A percentile compares a stretch with the other conserved stretches of the same genome.
These are phyloP conservation scores for Oenanthe oenanthe DNA, from an alignment of 2,113 vertebrate species.

Conservation along the genomic window DNA sequence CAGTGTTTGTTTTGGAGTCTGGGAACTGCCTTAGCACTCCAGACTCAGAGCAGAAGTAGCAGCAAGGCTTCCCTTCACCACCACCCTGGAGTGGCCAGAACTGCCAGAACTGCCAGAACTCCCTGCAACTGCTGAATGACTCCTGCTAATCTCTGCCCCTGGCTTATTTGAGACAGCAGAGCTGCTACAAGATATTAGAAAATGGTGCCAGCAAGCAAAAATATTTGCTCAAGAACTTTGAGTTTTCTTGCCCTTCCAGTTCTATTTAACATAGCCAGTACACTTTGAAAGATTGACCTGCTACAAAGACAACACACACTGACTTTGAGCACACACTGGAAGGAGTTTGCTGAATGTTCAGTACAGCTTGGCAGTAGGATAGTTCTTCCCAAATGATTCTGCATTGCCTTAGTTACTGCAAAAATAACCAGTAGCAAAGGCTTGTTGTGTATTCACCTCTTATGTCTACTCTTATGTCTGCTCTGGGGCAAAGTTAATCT, in stretches of 20 bases:
- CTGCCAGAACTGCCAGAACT: not conserved
- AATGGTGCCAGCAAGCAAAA: not conserved
- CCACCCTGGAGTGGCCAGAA: too few species aligned
- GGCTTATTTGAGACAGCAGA: not conserved
- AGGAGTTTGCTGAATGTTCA: not conserved
- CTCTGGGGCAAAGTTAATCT: not conserved
- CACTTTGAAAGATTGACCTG: not conserved
- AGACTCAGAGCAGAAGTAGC: not conserved
- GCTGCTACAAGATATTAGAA: not conserved
- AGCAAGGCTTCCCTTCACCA: not conserved
- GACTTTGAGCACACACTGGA: not conserved
- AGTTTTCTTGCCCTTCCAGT: not conserved
- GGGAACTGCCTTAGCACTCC: not conserved
- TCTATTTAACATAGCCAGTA: not conserved
- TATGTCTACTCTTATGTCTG: not conserved
- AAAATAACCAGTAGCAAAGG: not conserved
- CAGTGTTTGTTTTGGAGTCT: not conserved
- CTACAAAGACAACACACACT: not conserved
- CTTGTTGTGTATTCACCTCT: not conserved
- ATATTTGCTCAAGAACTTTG: conserved; percentile 1
- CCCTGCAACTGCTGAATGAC: not conserved
- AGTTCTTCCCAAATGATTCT: not conserved
- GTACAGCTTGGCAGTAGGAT: not conserved
- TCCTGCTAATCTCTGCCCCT: not conserved
- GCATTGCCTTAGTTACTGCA: not conserved